These are phyloP conservation scores for Platycercus adscitus DNA, from an alignment of 2,113 vertebrate species.

Conservation along the genomic window DNA sequence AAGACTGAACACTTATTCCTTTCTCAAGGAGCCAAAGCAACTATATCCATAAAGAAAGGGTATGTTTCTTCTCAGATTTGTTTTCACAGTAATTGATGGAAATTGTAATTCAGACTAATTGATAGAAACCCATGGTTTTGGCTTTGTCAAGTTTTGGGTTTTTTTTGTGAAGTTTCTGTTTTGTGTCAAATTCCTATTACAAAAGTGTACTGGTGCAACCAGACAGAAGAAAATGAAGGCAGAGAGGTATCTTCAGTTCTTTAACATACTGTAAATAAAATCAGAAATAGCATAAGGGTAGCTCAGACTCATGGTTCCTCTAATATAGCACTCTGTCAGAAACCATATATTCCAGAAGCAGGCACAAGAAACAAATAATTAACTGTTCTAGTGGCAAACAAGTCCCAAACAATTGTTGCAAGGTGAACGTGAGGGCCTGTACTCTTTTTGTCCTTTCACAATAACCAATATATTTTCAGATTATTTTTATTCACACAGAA, in stretches of 20 bases:
- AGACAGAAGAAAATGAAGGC: background rate
- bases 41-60: background rate
- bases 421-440: background rate
- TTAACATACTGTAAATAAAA: background rate
- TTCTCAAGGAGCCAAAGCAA: background rate
- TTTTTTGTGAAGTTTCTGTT: background rate
- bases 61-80: background rate
- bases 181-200: background rate
- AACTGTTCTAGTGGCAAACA: background rate
- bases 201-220: background rate
- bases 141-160: background rate
- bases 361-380: background rate
- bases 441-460: background rate
- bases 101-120: background rate
- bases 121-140: background rate
- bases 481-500: background rate
- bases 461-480: background rate
- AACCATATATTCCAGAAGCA: background rate
- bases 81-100: background rate
- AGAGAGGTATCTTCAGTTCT: background rate
- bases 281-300: background rate
- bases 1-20: background rate
- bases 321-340: background rate
- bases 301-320: background rate
- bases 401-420: background rate